A percentile compares a stretch with the other conserved stretches of the same genome.
Conservation (phyloP, 2,888 invertebrate genomes). For the Apamea epomidion region DNA sequence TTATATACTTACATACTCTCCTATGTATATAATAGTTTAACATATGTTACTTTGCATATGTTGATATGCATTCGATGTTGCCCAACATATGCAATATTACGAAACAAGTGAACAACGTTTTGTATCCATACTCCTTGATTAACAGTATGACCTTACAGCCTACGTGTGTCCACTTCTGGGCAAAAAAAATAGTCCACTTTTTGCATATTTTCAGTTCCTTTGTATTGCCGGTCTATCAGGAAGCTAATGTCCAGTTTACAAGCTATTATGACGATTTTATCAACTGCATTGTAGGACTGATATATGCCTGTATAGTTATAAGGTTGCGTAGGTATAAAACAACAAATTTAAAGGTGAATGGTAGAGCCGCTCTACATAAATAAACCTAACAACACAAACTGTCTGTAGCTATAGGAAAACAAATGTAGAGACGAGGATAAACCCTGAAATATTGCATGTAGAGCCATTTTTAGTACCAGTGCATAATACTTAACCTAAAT, state of each 20-base stretch:
- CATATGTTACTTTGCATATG: not conserved
- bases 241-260: too few species aligned
- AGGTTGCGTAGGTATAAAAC: not conserved
- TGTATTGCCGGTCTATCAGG: not conserved
- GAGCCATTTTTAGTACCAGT: slow-evolving; percentile 11
- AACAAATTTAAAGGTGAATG: slow-evolving; percentile 8
- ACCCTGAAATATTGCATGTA: slow-evolving; percentile 1
- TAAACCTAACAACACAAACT: slow-evolving; percentile 1
- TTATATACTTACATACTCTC: not conserved
- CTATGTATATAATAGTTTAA: not conserved
- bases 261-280: not conserved
- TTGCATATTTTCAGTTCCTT: not conserved
- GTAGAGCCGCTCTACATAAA: not conserved
- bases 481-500: slow-evolving; percentile 37
- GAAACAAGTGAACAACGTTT: not conserved
- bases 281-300: not conserved
- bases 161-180: not conserved
- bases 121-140: not conserved
- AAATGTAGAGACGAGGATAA: slow-evolving; percentile 40
- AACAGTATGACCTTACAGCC: not conserved
- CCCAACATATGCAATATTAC: not conserved
- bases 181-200: not conserved
- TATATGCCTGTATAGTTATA: not conserved
- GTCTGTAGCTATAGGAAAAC: slow-evolving; percentile 33
- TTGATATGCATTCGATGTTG: slow-evolving; percentile 4